phyloP scores from a whole-genome alignment of 2,113 vertebrate genomes.

The Mustelus asterias region DNA sequence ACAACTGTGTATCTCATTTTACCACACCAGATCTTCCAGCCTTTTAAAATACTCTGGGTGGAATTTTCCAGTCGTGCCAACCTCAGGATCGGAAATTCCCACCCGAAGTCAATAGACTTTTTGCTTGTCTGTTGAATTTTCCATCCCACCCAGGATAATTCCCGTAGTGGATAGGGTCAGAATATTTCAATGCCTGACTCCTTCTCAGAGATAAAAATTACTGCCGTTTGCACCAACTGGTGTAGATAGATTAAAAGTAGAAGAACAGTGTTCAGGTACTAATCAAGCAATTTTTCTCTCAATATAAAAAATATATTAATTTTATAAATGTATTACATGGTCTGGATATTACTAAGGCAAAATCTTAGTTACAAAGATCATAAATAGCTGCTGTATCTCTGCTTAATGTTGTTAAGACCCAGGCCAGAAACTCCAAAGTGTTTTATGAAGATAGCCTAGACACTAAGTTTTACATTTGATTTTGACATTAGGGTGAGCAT shows the following conservation, averaged over 20 bases:
- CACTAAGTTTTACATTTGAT: too few species aligned
- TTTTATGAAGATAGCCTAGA: too few species aligned
- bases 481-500: too few species aligned
- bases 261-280: not conserved
- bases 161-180: too few species aligned
- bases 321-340: not conserved
- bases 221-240: not conserved
- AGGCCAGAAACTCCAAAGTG: too few species aligned
- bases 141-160: too few species aligned
- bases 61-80: too few species aligned
- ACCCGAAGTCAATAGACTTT: too few species aligned
- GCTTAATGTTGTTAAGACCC: too few species aligned
- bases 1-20: not conserved
- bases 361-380: not conserved
- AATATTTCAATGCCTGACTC: not conserved
- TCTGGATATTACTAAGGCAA: not conserved
- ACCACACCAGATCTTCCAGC: not conserved
- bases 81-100: too few species aligned
- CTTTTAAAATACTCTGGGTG: not conserved
- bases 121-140: too few species aligned
- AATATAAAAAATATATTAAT: not conserved
- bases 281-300: not conserved
- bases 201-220: not conserved
- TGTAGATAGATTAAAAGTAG: not conserved
- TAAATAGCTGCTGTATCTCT: not conserved